Percentiles rank a stretch among this genome's conserved stretches.
Conservation (phyloP, 2,797 vertebrate species). For the Pangasius sanitwongsei region DNA sequence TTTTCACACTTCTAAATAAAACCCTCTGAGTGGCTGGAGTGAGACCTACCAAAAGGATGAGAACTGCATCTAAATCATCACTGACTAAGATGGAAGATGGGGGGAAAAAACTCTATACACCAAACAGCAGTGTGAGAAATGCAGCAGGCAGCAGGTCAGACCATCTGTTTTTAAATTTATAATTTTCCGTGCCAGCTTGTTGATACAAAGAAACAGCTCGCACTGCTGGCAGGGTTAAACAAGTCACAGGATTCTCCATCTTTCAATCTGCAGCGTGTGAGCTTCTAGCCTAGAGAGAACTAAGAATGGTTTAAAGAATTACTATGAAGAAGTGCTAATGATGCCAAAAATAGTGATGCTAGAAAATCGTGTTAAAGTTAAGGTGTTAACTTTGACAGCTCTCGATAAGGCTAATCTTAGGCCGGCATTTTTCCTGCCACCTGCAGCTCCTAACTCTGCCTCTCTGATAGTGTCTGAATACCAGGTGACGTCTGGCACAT, state of each 20-base stretch:
- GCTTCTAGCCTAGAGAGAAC: not conserved
- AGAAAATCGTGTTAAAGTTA: not conserved
- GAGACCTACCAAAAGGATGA: not conserved
- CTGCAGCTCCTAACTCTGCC: not conserved
- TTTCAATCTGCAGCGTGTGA: not conserved
- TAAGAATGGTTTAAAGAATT: not conserved
- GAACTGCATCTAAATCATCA: not conserved
- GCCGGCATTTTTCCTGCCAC: not conserved
- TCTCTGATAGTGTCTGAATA: slow-evolving; percentile 9
- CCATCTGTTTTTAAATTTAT: slow-evolving; percentile 8
- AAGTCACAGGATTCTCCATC: slow-evolving; percentile 1
- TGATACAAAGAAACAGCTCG: slow-evolving; percentile 14
- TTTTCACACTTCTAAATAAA: slow-evolving; percentile 17
- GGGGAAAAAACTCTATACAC: not conserved
- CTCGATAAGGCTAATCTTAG: slow-evolving; percentile 24
- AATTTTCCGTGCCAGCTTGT: slow-evolving; percentile 16
- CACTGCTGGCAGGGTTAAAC: slow-evolving; percentile 23
- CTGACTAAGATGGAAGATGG: not conserved
- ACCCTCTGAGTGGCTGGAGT: not conserved
- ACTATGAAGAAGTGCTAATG: slow-evolving; percentile 5
- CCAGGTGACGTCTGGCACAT: slow-evolving; percentile 41
- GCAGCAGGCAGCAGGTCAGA: slow-evolving; percentile 26
- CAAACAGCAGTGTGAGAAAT: not conserved
- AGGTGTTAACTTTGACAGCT: slow-evolving; percentile 5
- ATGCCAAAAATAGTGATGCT: not conserved